Evolutionary conservation across 2,888 invertebrate species (phyloP), one percentile per base, ranked within the genome.

Genomic region (Hydrotaea cyrtoneurina): DNA sequence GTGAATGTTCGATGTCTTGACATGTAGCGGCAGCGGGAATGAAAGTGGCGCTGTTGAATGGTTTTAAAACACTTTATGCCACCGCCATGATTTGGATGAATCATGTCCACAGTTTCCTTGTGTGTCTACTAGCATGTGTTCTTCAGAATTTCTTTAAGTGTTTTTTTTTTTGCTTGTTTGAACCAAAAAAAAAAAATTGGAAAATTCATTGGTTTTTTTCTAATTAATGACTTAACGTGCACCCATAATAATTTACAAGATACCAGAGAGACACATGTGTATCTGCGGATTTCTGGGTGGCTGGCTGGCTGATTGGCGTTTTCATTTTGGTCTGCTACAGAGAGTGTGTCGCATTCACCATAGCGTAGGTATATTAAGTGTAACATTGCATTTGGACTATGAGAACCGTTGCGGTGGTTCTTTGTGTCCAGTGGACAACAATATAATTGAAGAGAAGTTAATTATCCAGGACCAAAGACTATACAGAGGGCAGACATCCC

Each of bases 111-210:
- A 39, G 8, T 17, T 64, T 23, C 39, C 13, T 8, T 1, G 23
- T 7, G 39, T 46, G 11, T 21, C 4, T 23, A 21, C 19, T 23
- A 5, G 26, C 26, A 46, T 78, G 19, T 66, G 36, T 39, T 78
- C 57, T 80, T 64, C 66, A 26, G 64, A 72, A 64, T 79, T 73
- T 84, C 55, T 62, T 80, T 75, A 76, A 84, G 80, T 84, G 75
- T 81, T 74, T 72, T 23, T 23, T 26, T 23, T 11, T 26, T 26
- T 13, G 21, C 4, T 13, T 0, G n/a, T 36, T 62, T 31, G 23
- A 62, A 62, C n/a, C 46, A 69, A 59, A 59, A 59, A 0, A 13
- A 50, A n/a, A 21, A 39, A 46, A 23, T 50, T 46, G 39, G 39
- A 43, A 59, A 46, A 46, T 78, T 55, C 39, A 59, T 11, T 50